Base-by-base conservation (phyloP, 2,797 vertebrate genomes). In the Pantherophis vulpinus region DNA sequence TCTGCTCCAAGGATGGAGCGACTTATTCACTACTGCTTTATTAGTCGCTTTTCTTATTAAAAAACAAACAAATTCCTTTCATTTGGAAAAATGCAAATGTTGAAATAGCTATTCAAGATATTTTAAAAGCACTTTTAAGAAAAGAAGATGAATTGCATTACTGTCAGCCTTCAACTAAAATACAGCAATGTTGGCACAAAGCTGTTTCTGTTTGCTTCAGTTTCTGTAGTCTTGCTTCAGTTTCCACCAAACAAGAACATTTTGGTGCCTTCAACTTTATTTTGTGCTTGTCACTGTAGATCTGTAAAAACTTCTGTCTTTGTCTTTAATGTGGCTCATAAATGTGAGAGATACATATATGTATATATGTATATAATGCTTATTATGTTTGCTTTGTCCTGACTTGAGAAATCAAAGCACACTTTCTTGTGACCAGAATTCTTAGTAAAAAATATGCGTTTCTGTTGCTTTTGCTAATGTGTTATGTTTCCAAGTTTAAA, bases 331-430 rank as follows among this genome's bases (percentile, higher is more conserved):
- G 96, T 97, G 96, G 91, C 96, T 96, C 95, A 96, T 98, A 96
- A 96, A 96, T 97, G 96, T 97, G 8, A 95, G 37, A 83, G 37
- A 83, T 83, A 42, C 32, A 79, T 37, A 79, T 23, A 79, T 42
- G 37, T 83, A 51, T 96, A 96, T 97, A 92, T 83, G 42, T 96
- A 96, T 97, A 92, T 87, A 91, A 95, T 96, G 93, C 93, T 96
- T 97, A 97, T 98, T 97, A 94, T 97, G 97, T 98, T 97, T 96
- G 96, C 95, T 96, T 54, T 97, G 97, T 97, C 96, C 93, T 95
- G 95, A 95, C 93, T 97, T 94, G 95, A 94, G 94, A 94, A 95
- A 93, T 95, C 90, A 66, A 94, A 93, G 93, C 94, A 59, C 70
- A 83, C 89, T 95, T 95, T 96, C 54, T 66, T 94, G 88, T 92